These are phyloP conservation scores for Sylvietta virens DNA, from an alignment of 2,113 vertebrate species.

Conservation along the genomic window DNA sequence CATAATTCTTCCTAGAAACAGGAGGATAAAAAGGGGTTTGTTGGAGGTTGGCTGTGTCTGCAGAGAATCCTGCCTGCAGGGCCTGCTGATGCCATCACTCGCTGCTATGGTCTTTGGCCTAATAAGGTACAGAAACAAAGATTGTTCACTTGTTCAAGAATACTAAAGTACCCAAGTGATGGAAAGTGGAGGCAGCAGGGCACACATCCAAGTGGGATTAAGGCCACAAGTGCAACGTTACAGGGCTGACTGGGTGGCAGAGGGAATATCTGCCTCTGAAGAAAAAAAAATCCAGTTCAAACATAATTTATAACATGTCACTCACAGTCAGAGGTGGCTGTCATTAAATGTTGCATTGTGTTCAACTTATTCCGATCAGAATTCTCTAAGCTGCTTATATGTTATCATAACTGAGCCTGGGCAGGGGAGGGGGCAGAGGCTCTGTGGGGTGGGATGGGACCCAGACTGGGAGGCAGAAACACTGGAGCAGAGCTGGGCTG, in stretches of 20 bases:
- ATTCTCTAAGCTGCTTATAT: slow-evolving; percentile 63
- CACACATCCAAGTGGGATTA: slow-evolving; percentile 77
- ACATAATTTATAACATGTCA: slow-evolving; percentile 68
- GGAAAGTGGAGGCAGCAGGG: slow-evolving; percentile 67
- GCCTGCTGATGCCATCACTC: slow-evolving; percentile 74
- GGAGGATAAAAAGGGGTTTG: slow-evolving; percentile 87
- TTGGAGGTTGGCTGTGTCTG: slow-evolving; percentile 81
- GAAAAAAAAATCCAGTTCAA: slow-evolving; percentile 46
- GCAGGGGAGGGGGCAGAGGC: neutral
- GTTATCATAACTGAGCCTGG: slow-evolving; percentile 51
- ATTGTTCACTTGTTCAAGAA: slow-evolving; percentile 77
- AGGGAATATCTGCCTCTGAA: slow-evolving; percentile 39
- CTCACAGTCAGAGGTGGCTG: slow-evolving; percentile 65
- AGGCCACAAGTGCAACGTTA: slow-evolving; percentile 69
- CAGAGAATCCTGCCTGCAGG: slow-evolving; percentile 77
- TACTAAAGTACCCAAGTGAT: slow-evolving; percentile 66
- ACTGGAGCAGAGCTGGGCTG: neutral
- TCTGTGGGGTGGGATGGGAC: neutral
- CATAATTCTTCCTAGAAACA: slow-evolving; percentile 84
- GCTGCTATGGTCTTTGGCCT: slow-evolving; percentile 76
- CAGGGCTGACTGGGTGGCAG: slow-evolving; percentile 67
- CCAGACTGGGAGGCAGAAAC: neutral
- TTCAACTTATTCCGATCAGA: slow-evolving; percentile 48
- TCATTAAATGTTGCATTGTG: slow-evolving; percentile 59
- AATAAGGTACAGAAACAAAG: slow-evolving; percentile 80